Conservation (phyloP, 2,888 invertebrate genomes). For the Exocentrus adspersus region DNA sequence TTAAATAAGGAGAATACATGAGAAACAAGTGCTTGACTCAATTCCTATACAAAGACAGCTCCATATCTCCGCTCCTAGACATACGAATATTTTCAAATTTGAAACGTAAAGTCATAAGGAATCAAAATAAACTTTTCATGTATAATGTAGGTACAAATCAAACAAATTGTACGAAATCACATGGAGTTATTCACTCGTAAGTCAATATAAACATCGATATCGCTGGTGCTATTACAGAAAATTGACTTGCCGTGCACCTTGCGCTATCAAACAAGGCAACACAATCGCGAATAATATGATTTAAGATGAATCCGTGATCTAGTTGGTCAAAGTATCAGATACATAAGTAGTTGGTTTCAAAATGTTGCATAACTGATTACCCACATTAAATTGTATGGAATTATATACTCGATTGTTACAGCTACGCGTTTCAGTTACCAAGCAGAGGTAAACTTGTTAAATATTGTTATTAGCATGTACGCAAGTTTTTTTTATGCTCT, state of each 20-base stretch:
- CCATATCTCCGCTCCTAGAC: no score
- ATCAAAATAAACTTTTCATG: no score
- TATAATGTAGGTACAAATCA: no score
- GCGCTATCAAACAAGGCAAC: not conserved
- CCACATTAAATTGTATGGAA: not conserved
- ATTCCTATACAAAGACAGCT: no score
- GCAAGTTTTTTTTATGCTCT: not conserved
- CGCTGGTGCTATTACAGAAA: not conserved
- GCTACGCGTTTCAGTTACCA: not conserved
- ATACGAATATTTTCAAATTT: no score
- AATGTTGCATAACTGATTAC: constrained; percentile 7
- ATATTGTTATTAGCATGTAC: constrained; percentile 9
- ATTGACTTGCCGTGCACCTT: not conserved
- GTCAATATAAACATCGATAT: not conserved
- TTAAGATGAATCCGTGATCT: constrained; percentile 15
- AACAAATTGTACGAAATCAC: not conserved
- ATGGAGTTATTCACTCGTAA: not conserved
- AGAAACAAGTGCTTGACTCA: no score
- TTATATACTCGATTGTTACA: constrained; percentile 3
- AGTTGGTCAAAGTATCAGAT: not conserved
- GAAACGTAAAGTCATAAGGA: no score
- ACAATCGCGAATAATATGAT: constrained; percentile 7
- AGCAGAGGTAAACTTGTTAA: not conserved
- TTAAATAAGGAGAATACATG: no score
- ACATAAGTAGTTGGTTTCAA: constrained; percentile 9